Conservation (phyloP, 1,140 invertebrate species). For the Neodiprion fabricii region DNA sequence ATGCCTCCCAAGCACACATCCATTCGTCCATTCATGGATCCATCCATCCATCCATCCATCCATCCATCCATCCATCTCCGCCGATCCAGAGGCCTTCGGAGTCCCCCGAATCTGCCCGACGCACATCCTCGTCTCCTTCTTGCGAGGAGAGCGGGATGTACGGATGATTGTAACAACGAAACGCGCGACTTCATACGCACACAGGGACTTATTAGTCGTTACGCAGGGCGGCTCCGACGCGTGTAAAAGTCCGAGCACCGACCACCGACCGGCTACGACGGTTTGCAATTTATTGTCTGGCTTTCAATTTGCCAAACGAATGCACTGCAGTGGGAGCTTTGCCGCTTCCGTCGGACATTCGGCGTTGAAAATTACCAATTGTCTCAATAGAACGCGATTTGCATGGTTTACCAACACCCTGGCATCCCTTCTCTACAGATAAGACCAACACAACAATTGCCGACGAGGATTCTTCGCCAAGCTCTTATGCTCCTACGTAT, state of each 20-base stretch:
- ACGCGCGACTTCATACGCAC: neutral
- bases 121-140: neutral
- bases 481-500: too few species aligned
- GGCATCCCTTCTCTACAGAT: too few species aligned
- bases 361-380: constrained; percentile 55
- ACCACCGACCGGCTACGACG: constrained; percentile 17
- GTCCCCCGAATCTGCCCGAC: neutral
- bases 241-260: constrained; percentile 10
- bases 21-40: too few species aligned
- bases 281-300: constrained; percentile 36
- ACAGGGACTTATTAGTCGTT: neutral
- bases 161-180: neutral
- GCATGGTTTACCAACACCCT: constrained; percentile 31
- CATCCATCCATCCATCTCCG: too few species aligned
- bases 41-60: too few species aligned
- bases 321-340: constrained; percentile 44
- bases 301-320: constrained; percentile 38
- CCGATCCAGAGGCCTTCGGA: too few species aligned
- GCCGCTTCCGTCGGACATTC: constrained; percentile 53
- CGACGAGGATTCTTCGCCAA: too few species aligned
- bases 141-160: neutral
- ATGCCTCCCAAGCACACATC: too few species aligned
- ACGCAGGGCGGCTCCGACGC: neutral
- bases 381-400: constrained; percentile 51
- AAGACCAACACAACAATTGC: too few species aligned